Conservation (phyloP, 2,888 invertebrate genomes). For the Amaurobius ferox region DNA sequence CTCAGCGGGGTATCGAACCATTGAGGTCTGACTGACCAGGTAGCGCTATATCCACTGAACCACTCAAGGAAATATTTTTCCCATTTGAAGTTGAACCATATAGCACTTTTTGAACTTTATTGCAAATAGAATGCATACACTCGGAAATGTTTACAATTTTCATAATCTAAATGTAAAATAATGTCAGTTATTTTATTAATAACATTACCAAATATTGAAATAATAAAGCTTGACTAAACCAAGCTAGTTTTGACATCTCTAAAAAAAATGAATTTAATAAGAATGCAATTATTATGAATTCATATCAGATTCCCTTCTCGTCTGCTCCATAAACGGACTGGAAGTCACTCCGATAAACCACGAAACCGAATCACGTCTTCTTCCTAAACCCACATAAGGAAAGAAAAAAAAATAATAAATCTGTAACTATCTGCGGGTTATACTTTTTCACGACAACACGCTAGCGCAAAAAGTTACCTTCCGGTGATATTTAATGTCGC, state of each 20-base stretch:
- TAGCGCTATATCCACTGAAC: no score
- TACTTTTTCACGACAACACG: neutral
- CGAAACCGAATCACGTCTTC: neutral
- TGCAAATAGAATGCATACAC: no score
- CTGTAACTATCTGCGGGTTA: neutral
- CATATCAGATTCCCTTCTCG: neutral
- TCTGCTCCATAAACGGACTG: conserved; percentile 8
- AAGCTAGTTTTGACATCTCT: neutral
- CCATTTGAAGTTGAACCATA: no score
- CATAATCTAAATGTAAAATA: neutral
- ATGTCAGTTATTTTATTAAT: neutral
- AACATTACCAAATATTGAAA: neutral
- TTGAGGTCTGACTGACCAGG: no score
- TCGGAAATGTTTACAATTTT: neutral
- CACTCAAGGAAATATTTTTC: no score
- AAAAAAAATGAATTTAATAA: neutral
- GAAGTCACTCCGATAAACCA: neutral
- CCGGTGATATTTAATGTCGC: conserved; percentile 30
- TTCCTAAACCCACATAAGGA: neutral
- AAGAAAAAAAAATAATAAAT: neutral
- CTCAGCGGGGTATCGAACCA: no score
- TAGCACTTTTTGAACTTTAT: no score
- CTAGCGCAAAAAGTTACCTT: conserved; percentile 21
- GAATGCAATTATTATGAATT: neutral
- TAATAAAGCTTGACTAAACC: neutral